These are phyloP conservation scores for Nycticryphes semicollaris DNA, from an alignment of 2,113 vertebrate species.

Conservation along the genomic window DNA sequence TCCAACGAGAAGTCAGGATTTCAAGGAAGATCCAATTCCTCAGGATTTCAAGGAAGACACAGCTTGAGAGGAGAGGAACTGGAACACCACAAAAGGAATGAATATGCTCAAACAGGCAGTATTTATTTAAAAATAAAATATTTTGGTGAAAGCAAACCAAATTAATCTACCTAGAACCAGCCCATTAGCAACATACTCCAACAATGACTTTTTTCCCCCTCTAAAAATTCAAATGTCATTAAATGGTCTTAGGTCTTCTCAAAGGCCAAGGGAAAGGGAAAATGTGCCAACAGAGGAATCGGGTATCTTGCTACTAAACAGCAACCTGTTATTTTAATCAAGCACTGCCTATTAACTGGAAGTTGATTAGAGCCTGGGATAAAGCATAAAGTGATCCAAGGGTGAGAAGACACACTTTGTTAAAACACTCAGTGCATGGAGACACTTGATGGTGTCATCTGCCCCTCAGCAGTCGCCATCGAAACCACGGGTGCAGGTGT, in stretches of 20 bases:
- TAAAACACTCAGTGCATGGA: not conserved
- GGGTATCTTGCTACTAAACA: not conserved
- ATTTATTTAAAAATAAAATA: not conserved
- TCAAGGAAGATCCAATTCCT: not conserved
- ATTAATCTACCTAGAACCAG: not conserved
- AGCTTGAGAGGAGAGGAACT: no score
- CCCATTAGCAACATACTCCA: not conserved
- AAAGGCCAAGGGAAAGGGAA: not conserved
- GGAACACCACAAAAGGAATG: not conserved
- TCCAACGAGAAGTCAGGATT: not conserved
- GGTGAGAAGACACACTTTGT: accelerated
- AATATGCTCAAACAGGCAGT: not conserved
- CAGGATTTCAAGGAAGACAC: not conserved
- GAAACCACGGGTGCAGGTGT: not conserved
- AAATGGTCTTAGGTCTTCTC: not conserved
- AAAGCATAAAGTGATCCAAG: not conserved
- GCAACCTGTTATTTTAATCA: not conserved
- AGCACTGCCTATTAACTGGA: not conserved
- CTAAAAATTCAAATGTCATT: not conserved
- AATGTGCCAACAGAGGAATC: not conserved
- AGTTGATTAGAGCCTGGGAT: not conserved
- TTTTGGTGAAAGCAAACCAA: not conserved
- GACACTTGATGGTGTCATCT: not conserved
- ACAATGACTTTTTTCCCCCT: not conserved
- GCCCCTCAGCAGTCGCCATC: accelerated